Conservation (phyloP, 2,113 vertebrate genomes). For the Nettapus auritus region DNA sequence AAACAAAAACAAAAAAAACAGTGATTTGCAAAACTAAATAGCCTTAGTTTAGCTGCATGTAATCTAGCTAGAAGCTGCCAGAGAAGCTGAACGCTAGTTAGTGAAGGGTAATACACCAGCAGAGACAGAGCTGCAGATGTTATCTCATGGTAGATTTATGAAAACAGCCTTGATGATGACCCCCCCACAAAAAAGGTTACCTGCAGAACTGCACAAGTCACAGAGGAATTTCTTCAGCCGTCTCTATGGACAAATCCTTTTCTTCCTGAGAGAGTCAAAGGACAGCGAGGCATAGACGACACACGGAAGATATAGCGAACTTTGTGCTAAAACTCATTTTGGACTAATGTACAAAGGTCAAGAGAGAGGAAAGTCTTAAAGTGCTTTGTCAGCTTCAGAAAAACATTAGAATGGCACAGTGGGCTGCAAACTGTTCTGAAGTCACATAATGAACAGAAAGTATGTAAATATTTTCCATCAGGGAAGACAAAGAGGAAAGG, state of each 20-base stretch:
- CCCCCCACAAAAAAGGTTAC: background rate
- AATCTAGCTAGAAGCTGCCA: background rate
- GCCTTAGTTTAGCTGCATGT: background rate
- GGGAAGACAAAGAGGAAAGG: slow-evolving; percentile 10
- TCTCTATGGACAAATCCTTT: background rate
- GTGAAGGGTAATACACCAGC: background rate
- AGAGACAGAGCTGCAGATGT: background rate
- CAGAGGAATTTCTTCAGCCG: background rate
- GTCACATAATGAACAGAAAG: background rate
- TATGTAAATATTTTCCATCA: background rate
- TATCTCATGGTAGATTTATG: background rate
- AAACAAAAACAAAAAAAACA: background rate
- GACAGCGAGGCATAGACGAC: background rate
- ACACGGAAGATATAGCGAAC: background rate
- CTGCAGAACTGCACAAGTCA: background rate
- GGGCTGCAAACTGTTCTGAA: background rate
- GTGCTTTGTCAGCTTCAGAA: slow-evolving; percentile 8
- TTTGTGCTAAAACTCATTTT: background rate
- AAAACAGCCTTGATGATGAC: background rate
- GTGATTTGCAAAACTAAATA: background rate
- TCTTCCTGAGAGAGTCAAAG: background rate
- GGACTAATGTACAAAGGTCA: background rate
- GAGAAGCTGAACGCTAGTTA: background rate
- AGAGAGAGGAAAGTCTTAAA: background rate
- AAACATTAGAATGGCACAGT: background rate